phyloP scores from a whole-genome alignment of 2,888 invertebrate genomes.

The Nemotelus pantherinus region DNA sequence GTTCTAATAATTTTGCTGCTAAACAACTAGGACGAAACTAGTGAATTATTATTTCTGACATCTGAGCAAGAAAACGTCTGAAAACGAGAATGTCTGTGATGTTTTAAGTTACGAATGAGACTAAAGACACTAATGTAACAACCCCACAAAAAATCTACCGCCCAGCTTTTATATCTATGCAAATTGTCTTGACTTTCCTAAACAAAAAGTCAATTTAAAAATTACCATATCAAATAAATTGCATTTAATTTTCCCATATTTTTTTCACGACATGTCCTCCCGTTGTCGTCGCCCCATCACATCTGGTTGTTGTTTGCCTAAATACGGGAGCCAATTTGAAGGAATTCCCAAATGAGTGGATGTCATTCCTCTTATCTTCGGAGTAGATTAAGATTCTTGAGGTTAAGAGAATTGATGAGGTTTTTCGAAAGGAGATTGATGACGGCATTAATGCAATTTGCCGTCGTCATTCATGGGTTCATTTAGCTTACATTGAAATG shows the following conservation, averaged over 20 bases:
- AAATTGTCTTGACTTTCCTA: background rate
- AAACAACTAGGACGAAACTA: too few species aligned
- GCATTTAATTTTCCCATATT: slow-evolving; percentile 23
- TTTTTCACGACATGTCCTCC: background rate
- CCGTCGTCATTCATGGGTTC: slow-evolving; percentile 48
- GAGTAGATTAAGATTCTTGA: slow-evolving; percentile 11
- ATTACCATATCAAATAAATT: slow-evolving; percentile 40
- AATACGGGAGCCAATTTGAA: slow-evolving; percentile 26
- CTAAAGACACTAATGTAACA: too few species aligned
- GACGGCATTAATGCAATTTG: slow-evolving; percentile 50
- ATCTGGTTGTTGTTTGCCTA: background rate
- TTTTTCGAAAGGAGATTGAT: slow-evolving; percentile 47
- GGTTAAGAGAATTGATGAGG: slow-evolving; percentile 36
- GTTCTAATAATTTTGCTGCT: too few species aligned
- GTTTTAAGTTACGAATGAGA: too few species aligned
- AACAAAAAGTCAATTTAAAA: slow-evolving; percentile 5
- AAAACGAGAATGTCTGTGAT: too few species aligned
- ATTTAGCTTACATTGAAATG: slow-evolving; percentile 6
- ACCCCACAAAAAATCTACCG: background rate
- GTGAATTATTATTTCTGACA: too few species aligned
- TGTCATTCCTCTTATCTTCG: slow-evolving; percentile 32
- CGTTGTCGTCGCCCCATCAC: background rate
- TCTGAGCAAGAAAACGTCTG: too few species aligned
- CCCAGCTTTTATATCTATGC: slow-evolving; percentile 6
- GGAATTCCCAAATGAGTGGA: slow-evolving; percentile 42